Percentiles rank a stretch among this genome's conserved stretches.
These are phyloP conservation scores for Priocnemis perturbator DNA, from an alignment of 2,888 invertebrate species.

Conservation along the genomic window DNA sequence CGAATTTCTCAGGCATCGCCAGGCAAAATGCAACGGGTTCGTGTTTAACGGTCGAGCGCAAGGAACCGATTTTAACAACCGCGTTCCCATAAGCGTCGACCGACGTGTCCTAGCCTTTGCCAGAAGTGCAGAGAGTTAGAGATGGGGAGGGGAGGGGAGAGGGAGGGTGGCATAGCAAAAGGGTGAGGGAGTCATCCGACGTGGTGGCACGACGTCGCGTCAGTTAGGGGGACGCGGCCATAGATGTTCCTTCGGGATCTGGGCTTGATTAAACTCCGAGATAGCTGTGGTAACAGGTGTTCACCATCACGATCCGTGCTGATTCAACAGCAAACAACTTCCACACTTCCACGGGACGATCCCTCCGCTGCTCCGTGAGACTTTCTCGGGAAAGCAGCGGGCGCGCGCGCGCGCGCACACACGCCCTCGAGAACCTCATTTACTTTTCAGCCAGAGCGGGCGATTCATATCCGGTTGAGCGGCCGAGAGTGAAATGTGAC, in stretches of 20 bases:
- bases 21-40: too few species aligned
- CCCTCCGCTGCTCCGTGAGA: slow-evolving; percentile 8
- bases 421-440: slow-evolving; percentile 20
- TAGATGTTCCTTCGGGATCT: slow-evolving; percentile 35
- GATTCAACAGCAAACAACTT: slow-evolving; percentile 52
- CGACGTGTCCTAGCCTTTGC: too few species aligned
- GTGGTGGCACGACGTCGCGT: slow-evolving; percentile 2
- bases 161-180: neutral
- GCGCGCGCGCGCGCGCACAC: neutral
- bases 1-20: too few species aligned
- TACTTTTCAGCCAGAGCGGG: slow-evolving; percentile 5
- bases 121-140: neutral
- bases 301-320: slow-evolving; percentile 48
- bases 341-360: slow-evolving; percentile 23
- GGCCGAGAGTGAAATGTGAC: too few species aligned
- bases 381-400: neutral
- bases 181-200: neutral
- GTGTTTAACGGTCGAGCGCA: too few species aligned
- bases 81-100: too few species aligned
- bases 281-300: slow-evolving; percentile 61
- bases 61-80: too few species aligned
- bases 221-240: slow-evolving; percentile 5
- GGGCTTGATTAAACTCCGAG: slow-evolving; percentile 60
- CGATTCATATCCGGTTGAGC: neutral
- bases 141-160: neutral